phyloP scores from a whole-genome alignment of 2,888 invertebrate genomes.

The Sminthurides aquaticus region DNA sequence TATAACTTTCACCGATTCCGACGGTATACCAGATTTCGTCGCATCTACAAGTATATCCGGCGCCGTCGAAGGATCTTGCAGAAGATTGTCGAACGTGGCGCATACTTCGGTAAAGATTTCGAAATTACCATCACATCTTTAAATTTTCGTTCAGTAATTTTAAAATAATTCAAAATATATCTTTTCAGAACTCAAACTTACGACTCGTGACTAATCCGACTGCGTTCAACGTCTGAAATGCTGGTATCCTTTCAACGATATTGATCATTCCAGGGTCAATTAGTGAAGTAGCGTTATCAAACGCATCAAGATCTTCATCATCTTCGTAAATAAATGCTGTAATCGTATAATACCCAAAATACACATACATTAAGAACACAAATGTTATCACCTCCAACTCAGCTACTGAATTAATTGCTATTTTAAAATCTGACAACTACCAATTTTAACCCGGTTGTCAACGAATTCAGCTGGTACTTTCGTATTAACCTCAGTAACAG shows the following conservation, averaged over 20 bases:
- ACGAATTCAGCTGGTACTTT: too few species aligned
- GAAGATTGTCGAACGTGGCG: not conserved
- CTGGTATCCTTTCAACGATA: not conserved
- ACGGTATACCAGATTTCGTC: conserved; percentile 69
- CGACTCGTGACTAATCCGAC: not conserved
- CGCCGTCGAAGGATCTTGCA: not conserved
- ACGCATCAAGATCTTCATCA: not conserved
- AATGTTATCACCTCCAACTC: too few species aligned
- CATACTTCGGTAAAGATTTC: not conserved
- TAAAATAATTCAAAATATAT: not conserved
- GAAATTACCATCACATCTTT: not conserved
- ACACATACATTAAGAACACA: too few species aligned
- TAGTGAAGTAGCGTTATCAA: not conserved
- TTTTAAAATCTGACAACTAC: too few species aligned
- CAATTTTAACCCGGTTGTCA: too few species aligned
- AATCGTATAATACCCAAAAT: too few species aligned
- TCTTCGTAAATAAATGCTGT: not conserved
- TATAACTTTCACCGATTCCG: conserved; percentile 77
- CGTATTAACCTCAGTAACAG: too few species aligned
- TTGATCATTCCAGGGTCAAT: not conserved
- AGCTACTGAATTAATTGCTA: too few species aligned
- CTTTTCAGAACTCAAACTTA: not conserved
- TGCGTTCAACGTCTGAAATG: not conserved
- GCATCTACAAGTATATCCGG: conserved; percentile 55
- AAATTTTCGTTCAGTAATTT: not conserved